phyloP scores from a whole-genome alignment of 2,888 invertebrate genomes.

The Pammene fasciana region DNA sequence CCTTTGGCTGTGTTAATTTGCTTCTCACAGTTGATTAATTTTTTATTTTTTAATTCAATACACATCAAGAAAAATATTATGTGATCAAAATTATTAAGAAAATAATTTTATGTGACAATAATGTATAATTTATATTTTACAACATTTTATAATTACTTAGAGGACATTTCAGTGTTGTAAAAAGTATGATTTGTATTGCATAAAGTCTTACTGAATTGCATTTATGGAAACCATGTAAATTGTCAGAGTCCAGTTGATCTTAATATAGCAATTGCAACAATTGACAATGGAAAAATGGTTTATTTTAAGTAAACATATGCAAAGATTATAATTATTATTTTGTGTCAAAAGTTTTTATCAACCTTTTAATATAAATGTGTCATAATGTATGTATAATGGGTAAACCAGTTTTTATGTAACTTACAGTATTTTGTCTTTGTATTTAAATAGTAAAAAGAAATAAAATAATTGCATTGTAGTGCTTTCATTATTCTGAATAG shows the following conservation, averaged over 20 bases:
- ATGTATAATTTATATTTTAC: too few species aligned
- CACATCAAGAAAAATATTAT: too few species aligned
- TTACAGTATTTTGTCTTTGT: conserved; percentile 35
- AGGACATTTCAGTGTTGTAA: conserved; percentile 7
- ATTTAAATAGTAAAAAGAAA: conserved; percentile 28
- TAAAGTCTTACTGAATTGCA: conserved; percentile 19
- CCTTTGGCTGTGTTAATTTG: neutral
- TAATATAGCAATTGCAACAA: too few species aligned
- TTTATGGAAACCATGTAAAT: conserved; percentile 9
- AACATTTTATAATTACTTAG: conserved; percentile 8
- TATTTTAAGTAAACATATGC: too few species aligned
- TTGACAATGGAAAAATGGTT: neutral
- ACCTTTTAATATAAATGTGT: conserved; percentile 1
- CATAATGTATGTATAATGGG: neutral
- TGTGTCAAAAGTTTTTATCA: conserved; percentile 1
- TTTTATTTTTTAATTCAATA: too few species aligned
- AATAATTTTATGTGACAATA: too few species aligned
- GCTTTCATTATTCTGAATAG: conserved; percentile 53
- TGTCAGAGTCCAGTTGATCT: neutral
- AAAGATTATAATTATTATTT: neutral
- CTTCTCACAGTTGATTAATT: neutral
- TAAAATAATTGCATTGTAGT: conserved; percentile 22
- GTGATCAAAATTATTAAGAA: too few species aligned
- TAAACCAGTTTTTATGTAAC: conserved; percentile 13
- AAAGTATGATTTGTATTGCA: conserved; percentile 10